Percentiles rank a stretch among this genome's conserved stretches.
Evolutionary conservation across 2,797 vertebrate genomes (phyloP).

Genomic region (Diceros bicornis): DNA sequence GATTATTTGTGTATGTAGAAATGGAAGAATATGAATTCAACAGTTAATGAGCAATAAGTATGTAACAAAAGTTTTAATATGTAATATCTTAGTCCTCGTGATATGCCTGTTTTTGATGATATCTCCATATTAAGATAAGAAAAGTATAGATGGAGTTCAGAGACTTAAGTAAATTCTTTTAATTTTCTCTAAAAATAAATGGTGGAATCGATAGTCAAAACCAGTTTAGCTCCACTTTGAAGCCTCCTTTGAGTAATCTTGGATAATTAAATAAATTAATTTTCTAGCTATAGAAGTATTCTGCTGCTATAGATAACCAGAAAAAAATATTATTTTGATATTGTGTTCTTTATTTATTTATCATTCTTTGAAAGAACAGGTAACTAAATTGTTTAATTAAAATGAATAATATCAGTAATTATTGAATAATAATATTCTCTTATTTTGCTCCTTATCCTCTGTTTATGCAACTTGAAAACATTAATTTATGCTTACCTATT

Average conservation of each 20-base stretch:
- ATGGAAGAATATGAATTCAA: background rate
- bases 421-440: background rate
- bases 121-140: background rate
- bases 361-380: background rate
- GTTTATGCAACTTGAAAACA: conserved; percentile 55
- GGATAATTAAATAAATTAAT: conserved; percentile 43
- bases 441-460: background rate
- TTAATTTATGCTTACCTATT: conserved; percentile 59
- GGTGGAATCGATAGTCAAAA: background rate
- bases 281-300: conserved; percentile 3
- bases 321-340: background rate
- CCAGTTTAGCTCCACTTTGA: background rate
- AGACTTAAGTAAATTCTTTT: background rate
- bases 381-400: conserved; percentile 40
- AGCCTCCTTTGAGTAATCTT: background rate
- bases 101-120: background rate
- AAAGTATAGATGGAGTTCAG: background rate
- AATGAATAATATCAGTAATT: conserved; percentile 63
- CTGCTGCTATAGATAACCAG: background rate
- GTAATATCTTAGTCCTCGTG: background rate
- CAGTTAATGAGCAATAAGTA: background rate
- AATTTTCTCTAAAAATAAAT: background rate
- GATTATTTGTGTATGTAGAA: background rate
- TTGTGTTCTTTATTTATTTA: background rate
- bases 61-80: background rate